Base-by-base conservation (phyloP, 2,797 vertebrate genomes). In the Alfaro cultratus region DNA sequence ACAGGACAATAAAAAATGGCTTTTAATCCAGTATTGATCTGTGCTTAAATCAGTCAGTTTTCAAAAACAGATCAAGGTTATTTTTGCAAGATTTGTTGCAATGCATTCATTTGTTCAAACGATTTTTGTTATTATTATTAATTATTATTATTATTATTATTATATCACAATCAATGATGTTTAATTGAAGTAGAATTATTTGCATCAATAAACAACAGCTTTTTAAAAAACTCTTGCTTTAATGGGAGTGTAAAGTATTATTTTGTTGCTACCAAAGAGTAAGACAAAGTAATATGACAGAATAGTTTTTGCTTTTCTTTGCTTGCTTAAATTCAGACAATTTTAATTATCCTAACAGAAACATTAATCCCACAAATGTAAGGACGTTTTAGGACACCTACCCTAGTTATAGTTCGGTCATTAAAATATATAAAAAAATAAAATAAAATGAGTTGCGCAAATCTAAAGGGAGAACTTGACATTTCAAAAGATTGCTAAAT, bases 1-100 rank as follows among this genome's bases (percentile, higher is more conserved):
- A 91, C 88, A 90, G 87, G 90, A 92, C 87, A 91, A 90, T 87
- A 90, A 91, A 90, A 70, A 93, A 93, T 75, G 80, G 80, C 87
- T 91, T 93, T 93, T 92, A 94, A 94, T 94, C 93, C 92, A 93
- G 92, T 94, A 93, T 93, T 92, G 93, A 94, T 92, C 87, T 71
- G 36, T 71, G 73, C 89, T 90, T 93, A 93, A 93, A 93, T 94
- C 90, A 91, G 49, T 64, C 47, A 64, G 76, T 80, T 86, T 90
- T 88, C 85, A 90, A 91, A 87, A 91, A 87, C 64, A 82, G 45
- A 75, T 85, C 79, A 83, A 80, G 75, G 29, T 88, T 68, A 77
- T 57, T 80, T 80, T 84, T 84, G 83, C 49, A 49, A 46, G 13
- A n/a, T 73, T 71, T 77, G 23, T 12, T 43, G 67, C 13, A 31